Evolutionary conservation across 2,113 vertebrate species (phyloP), one percentile per base, ranked within the genome.

Genomic region (Ochotona curzoniae): DNA sequence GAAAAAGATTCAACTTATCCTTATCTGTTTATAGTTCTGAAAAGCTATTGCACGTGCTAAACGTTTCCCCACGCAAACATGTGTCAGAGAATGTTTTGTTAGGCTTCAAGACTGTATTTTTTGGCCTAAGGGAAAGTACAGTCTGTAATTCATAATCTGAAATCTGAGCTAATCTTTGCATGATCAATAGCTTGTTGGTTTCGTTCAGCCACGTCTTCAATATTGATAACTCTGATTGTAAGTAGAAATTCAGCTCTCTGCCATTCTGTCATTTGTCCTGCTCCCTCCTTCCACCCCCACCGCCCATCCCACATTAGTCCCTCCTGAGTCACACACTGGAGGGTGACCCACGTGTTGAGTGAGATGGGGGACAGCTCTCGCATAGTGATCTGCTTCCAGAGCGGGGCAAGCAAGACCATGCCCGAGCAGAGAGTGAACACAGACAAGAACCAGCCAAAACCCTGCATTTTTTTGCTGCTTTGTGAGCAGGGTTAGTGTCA

Each of bases 81-180:
- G 60, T 95, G 89, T 95, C 94, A 90, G 89, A 57, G 64, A 70
- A 32, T 94, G 87, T 96, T 96, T 96, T 92, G 74, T 94, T 95
- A 91, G 96, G 93, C 95, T 76, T 66, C 54, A 32, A 57, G 74
- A 85, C 74, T 92, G 82, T 96, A n/a, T 96, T 93, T 97, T 91
- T 97, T 96, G 96, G 97, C 96, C 57, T 9, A 60, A 57, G 7
- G 84, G 51, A 71, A 89, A 91, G 89, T 76, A 49, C 74, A 88
- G 85, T 76, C 87, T 71, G 51, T 30, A 75, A 84, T 95, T 95
- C 70, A 94, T 63, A 88, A 73, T 94, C 70, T 93, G 96, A 93
- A 95, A 94, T 87, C 89, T 13, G 64, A 95, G 95, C 71, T 95
- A 82, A 95, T 95, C 93, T 90, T 89, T 38, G 75, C 30, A 13